These are phyloP conservation scores for Solea solea DNA, from an alignment of 2,113 vertebrate genomes.

Conservation along the genomic window DNA sequence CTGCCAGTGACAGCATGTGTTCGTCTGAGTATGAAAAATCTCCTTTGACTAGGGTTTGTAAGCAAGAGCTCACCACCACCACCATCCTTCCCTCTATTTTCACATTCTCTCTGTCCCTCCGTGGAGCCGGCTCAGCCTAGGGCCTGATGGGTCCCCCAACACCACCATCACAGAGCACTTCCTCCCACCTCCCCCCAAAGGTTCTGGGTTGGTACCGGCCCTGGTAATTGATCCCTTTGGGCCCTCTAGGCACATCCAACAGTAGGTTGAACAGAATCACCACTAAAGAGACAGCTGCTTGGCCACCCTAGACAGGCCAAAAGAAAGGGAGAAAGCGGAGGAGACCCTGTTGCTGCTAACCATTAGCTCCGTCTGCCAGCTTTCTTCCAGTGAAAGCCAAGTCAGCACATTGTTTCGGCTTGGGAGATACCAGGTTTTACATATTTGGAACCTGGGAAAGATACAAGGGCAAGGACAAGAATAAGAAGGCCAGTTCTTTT, in stretches of 20 bases:
- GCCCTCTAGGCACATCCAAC: slow-evolving; percentile 69
- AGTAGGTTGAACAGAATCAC: slow-evolving; percentile 71
- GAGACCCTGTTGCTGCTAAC: slow-evolving; percentile 60
- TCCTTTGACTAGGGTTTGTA: slow-evolving; percentile 43
- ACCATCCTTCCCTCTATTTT: background rate
- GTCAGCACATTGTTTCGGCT: slow-evolving; percentile 63
- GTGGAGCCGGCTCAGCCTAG: slow-evolving; percentile 34
- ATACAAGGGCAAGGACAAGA: slow-evolving; percentile 3
- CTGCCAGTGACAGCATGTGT: slow-evolving; percentile 39
- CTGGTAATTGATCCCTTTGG: slow-evolving; percentile 83
- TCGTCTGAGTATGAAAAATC: slow-evolving; percentile 43
- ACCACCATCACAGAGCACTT: background rate
- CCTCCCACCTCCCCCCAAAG: background rate
- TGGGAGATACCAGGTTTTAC: slow-evolving; percentile 38
- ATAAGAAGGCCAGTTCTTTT: slow-evolving; percentile 8
- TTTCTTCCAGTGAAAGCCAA: slow-evolving; percentile 57
- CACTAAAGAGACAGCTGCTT: slow-evolving; percentile 75
- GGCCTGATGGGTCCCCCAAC: slow-evolving; percentile 48
- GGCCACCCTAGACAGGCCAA: slow-evolving; percentile 59
- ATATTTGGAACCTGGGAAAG: slow-evolving; percentile 44
- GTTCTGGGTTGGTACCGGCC: slow-evolving; percentile 67
- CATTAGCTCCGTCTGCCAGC: slow-evolving; percentile 65
- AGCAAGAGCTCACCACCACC: slow-evolving; percentile 3
- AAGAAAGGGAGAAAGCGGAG: slow-evolving; percentile 35
- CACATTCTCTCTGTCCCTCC: slow-evolving; percentile 37